Conservation (phyloP, 2,113 vertebrate genomes). For the Thinocorus orbignyianus region DNA sequence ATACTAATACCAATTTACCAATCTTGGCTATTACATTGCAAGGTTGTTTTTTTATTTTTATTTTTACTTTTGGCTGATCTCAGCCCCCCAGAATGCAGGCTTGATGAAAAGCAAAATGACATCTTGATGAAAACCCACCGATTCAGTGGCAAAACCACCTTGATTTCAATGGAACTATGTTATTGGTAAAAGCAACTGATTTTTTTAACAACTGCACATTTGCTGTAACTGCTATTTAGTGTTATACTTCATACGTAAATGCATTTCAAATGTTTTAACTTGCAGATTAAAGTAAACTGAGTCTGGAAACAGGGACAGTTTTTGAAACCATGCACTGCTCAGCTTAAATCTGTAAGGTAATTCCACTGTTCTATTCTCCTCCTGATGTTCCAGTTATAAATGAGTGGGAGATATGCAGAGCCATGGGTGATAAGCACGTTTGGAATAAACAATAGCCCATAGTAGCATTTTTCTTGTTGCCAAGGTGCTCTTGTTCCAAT, state of each 20-base stretch:
- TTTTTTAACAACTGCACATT: neutral
- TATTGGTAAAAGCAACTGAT: neutral
- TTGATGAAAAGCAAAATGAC: neutral
- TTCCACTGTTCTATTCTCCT: neutral
- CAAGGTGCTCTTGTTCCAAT: neutral
- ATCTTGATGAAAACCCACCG: neutral
- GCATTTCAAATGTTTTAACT: neutral
- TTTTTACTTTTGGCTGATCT: neutral
- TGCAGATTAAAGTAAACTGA: neutral
- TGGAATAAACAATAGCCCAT: neutral
- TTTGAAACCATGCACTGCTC: neutral
- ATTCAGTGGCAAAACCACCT: neutral
- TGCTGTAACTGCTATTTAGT: neutral
- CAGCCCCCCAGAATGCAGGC: neutral
- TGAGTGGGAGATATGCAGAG: neutral
- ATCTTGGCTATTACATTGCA: neutral
- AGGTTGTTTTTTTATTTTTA: neutral
- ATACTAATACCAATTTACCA: neutral
- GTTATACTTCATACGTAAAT: neutral
- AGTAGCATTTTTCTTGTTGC: neutral
- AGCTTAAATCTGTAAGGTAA: neutral
- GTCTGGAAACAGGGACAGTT: neutral
- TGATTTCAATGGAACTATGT: neutral
- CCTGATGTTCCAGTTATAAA: neutral
- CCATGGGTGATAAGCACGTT: neutral